phyloP scores from a whole-genome alignment of 2,888 invertebrate genomes.

The Hybos culiciformis region DNA sequence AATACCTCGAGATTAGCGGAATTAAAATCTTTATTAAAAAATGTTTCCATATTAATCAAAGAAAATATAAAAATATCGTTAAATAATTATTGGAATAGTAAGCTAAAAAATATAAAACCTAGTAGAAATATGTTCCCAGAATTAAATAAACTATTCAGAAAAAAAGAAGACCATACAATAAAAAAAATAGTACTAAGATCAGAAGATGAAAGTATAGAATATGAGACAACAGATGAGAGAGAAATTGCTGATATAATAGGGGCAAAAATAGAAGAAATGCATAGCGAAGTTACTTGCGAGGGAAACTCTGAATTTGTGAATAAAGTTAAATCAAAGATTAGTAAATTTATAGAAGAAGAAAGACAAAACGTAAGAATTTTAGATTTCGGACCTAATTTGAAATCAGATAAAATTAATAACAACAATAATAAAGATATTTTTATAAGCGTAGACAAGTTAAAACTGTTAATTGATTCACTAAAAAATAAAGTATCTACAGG shows the following conservation, averaged over 20 bases:
- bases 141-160: slow-evolving; percentile 1
- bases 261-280: not conserved
- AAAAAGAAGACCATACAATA: not conserved
- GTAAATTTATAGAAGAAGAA: not conserved
- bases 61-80: not conserved
- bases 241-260: not conserved
- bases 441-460: not conserved
- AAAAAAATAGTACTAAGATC: not conserved
- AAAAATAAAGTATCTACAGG: not conserved
- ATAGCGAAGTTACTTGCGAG: not conserved
- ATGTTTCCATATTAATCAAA: not conserved
- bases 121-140: not conserved
- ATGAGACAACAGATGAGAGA: not conserved
- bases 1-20: not conserved
- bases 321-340: not conserved
- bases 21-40: slow-evolving; percentile 2
- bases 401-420: not conserved
- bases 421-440: not conserved
- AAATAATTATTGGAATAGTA: not conserved
- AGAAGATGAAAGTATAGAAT: not conserved
- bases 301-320: not conserved
- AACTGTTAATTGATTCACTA: too few relatives aligned
- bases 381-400: not conserved
- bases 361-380: not conserved
- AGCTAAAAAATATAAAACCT: not conserved